Conservation (phyloP, 2,888 invertebrate species). For the Scaptomyza reducta region DNA sequence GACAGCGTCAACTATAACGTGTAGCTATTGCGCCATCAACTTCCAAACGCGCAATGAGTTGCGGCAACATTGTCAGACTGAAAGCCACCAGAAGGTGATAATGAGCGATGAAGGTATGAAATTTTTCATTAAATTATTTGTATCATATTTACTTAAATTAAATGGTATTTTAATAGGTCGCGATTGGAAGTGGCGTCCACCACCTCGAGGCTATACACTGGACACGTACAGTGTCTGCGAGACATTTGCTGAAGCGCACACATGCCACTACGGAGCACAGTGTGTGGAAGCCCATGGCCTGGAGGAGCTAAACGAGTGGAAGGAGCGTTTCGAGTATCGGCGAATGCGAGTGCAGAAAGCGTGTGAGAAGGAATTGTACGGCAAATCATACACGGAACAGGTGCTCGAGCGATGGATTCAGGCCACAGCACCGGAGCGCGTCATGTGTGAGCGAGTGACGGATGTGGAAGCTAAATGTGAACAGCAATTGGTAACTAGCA, state of each 20-base stretch:
- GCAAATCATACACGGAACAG: conserved; percentile 86
- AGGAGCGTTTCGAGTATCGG: conserved; percentile 88
- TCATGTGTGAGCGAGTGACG: conserved; percentile 87
- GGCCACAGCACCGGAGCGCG: conserved; percentile 87
- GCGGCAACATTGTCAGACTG: conserved; percentile 87
- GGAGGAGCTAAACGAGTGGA: conserved; percentile 90
- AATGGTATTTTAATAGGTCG: conserved; percentile 81
- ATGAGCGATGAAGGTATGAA: conserved; percentile 88
- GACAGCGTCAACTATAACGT: conserved; percentile 82
- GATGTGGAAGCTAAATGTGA: conserved; percentile 86
- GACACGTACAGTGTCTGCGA: conserved; percentile 88
- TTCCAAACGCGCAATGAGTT: conserved; percentile 86
- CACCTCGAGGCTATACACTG: conserved; percentile 88
- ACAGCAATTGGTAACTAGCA: conserved; percentile 87
- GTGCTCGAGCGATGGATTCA: conserved; percentile 88
- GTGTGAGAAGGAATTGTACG: conserved; percentile 88
- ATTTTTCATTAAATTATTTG: neutral
- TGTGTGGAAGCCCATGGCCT: conserved; percentile 91
- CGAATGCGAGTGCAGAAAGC: conserved; percentile 87
- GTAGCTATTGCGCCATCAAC: conserved; percentile 86
- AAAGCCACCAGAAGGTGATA: conserved; percentile 87
- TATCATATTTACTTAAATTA: neutral
- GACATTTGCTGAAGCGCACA: conserved; percentile 85
- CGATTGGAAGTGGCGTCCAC: conserved; percentile 89
- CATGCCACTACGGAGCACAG: conserved; percentile 89